A percentile compares a stretch with the other conserved stretches of the same genome.
Evolutionary conservation across 2,797 vertebrate species (phyloP).

Genomic region (Melanotaenia parkinsoni): DNA sequence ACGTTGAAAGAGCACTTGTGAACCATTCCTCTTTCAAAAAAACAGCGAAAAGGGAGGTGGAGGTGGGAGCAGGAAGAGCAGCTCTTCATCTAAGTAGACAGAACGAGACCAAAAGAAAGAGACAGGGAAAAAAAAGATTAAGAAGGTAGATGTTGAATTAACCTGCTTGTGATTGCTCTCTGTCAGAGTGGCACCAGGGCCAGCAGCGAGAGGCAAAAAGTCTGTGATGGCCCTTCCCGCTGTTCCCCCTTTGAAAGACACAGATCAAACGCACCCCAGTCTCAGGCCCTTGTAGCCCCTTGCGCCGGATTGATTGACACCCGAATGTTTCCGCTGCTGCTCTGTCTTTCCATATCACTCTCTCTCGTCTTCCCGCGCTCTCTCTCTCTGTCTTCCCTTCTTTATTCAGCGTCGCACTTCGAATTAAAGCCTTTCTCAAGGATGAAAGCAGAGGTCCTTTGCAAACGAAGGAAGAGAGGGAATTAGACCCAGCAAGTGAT

Average conservation of each 20-base stretch:
- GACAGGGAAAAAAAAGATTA: conserved; percentile 78
- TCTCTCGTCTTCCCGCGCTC: conserved; percentile 23
- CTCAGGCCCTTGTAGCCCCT: conserved; percentile 71
- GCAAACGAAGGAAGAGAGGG: conserved; percentile 78
- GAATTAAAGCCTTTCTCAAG: conserved; percentile 89
- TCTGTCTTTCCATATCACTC: conserved; percentile 71
- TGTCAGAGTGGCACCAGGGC: conserved; percentile 79
- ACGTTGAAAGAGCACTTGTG: conserved; percentile 60
- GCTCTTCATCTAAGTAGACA: conserved; percentile 82
- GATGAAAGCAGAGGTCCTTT: conserved; percentile 90
- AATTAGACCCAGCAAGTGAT: conserved; percentile 77
- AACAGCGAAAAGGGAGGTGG: conserved; percentile 40
- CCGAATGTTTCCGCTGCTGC: conserved; percentile 73
- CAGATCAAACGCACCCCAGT: conserved; percentile 85
- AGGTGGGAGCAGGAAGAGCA: conserved; percentile 58
- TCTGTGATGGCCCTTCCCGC: conserved; percentile 86
- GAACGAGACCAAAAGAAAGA: conserved; percentile 82
- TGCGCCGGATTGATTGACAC: conserved; percentile 87
- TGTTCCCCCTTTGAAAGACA: conserved; percentile 83
- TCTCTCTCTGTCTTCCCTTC: conserved; percentile 57
- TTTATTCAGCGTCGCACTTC: conserved; percentile 87
- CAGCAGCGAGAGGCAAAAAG: conserved; percentile 82
- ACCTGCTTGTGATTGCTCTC: conserved; percentile 85
- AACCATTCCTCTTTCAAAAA: conserved; percentile 61
- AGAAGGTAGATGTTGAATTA: conserved; percentile 84